A percentile compares a stretch with the other conserved stretches of the same genome.
These are phyloP conservation scores for Standfussiana lucernea DNA, from an alignment of 2,888 invertebrate species.

Conservation along the genomic window DNA sequence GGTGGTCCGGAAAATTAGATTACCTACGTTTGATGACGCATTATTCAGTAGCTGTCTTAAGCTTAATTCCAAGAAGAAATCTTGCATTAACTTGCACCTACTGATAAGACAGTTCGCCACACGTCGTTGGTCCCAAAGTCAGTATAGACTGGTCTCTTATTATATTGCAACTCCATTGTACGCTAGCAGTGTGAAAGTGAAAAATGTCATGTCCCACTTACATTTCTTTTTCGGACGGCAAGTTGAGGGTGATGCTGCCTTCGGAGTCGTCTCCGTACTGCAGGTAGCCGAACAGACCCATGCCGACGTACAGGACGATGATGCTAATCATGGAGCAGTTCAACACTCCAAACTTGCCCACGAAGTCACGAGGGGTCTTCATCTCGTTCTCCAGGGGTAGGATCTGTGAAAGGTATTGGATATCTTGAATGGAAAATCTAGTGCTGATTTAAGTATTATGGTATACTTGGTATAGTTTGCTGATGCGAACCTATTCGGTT, in stretches of 20 bases:
- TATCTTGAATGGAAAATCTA: not conserved
- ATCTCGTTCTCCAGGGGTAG: constrained; percentile 98
- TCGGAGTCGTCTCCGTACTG: constrained; percentile 93
- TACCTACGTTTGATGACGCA: not conserved
- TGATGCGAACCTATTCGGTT: not conserved
- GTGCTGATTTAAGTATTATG: not conserved
- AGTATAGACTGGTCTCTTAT: not conserved
- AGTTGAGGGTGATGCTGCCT: constrained; percentile 97
- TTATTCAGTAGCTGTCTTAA: not conserved
- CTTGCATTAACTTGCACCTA: not conserved
- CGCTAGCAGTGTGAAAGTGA: not conserved
- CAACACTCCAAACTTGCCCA: constrained; percentile 95
- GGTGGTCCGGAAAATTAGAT: not conserved
- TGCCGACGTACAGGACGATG: constrained; percentile 95
- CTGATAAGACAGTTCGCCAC: not conserved
- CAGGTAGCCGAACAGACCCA: constrained; percentile 98
- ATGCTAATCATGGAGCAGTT: constrained; percentile 96
- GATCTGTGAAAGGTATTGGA: constrained; percentile 90
- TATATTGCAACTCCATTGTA: not conserved
- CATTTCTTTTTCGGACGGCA: constrained; percentile 92
- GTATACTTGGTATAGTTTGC: not conserved
- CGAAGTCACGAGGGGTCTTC: constrained; percentile 96
- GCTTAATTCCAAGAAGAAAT: not conserved
- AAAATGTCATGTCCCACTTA: constrained; percentile 82
- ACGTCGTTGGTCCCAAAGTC: not conserved